These are phyloP conservation scores for Remorina albescens DNA, from an alignment of 2,797 vertebrate species.

Conservation along the genomic window DNA sequence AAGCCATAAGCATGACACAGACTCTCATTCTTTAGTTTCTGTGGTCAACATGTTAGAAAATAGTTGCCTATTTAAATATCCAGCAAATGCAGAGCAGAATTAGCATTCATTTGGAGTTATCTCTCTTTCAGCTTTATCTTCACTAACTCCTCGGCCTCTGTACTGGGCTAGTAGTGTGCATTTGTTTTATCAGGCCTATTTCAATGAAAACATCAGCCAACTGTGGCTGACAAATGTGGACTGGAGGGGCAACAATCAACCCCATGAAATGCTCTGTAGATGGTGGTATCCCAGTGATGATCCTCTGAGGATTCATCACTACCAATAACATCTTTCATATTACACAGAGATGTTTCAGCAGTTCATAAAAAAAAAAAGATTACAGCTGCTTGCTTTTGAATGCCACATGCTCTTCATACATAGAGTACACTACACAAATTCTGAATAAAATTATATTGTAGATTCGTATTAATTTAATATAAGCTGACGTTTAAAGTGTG, in stretches of 20 bases:
- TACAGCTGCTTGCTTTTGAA: not conserved
- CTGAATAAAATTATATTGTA: not conserved
- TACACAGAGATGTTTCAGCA: not conserved
- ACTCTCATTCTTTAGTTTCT: not conserved
- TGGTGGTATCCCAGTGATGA: not conserved
- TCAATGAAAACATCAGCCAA: conserved; percentile 1
- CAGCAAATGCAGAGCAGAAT: not conserved
- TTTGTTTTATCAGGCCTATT: not conserved
- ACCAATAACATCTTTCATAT: not conserved
- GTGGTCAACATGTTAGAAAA: not conserved
- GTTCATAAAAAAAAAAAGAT: not conserved
- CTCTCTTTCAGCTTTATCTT: not conserved
- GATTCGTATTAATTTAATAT: conserved; percentile 8
- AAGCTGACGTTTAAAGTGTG: not conserved
- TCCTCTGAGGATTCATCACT: not conserved
- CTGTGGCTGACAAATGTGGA: not conserved
- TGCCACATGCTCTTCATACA: not conserved
- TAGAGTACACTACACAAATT: too few relatives aligned
- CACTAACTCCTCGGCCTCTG: not conserved
- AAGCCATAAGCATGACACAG: not conserved
- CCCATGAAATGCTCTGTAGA: not conserved
- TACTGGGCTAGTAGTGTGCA: not conserved
- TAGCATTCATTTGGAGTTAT: not conserved
- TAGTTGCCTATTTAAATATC: not conserved
- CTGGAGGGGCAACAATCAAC: not conserved